Base-by-base conservation (phyloP, 1,140 invertebrate genomes). In the Berghia stephanieae region DNA sequence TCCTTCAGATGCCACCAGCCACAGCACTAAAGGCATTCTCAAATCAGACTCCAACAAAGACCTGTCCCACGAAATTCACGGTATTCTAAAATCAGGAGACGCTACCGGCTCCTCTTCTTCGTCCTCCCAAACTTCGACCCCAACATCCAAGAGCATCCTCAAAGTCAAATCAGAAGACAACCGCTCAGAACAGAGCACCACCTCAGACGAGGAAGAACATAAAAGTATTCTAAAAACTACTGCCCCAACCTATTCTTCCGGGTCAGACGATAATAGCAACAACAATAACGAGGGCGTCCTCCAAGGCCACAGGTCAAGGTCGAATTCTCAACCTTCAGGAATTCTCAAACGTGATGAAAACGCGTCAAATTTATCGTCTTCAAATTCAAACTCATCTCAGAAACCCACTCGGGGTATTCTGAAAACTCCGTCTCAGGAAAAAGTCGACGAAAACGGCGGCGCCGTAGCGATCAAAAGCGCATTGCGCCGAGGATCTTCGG, bases 21-120 rank as follows among this genome's bases (percentile, higher is more conserved):
- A n/a, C n/a, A n/a, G n/a, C n/a, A n/a, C n/a, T n/a, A 75, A 75
- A 18, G 60, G 79, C 18, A 82, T 83, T 49, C 71, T 81, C 13
- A 81, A 80, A 74, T 36, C 67, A 46, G 82, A 83, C 6, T n/a
- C n/a, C n/a, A n/a, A n/a, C n/a, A n/a, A n/a, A n/a, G n/a, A n/a
- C n/a, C n/a, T n/a, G n/a, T n/a, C n/a, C n/a, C n/a, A n/a, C n/a
- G n/a, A n/a, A n/a, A n/a, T n/a, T n/a, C n/a, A n/a, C n/a, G n/a
- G n/a, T n/a, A n/a, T n/a, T n/a, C n/a, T n/a, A n/a, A n/a, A n/a
- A n/a, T n/a, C n/a, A n/a, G n/a, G n/a, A n/a, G n/a, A n/a, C n/a
- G n/a, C n/a, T n/a, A n/a, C n/a, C n/a, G n/a, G n/a, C n/a, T 3
- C 8, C 31, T 55, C 46, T 55, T 36, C 10, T 3, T 38, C 10